phyloP scores from a whole-genome alignment of 2,797 vertebrate species.

The Nyctalus aviator region DNA sequence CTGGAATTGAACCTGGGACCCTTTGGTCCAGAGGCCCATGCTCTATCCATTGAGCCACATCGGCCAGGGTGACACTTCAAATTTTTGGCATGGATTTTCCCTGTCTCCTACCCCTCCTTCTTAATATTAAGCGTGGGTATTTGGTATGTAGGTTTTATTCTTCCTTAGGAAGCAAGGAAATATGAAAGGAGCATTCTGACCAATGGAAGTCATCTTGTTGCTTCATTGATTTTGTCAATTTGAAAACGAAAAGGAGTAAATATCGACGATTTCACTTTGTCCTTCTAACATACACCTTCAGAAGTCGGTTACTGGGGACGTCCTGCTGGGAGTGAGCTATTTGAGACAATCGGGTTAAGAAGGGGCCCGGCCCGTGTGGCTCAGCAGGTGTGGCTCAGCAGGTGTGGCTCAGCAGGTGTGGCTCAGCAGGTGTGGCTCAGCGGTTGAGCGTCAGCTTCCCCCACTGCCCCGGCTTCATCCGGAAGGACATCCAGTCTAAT shows the following conservation, averaged over 20 bases:
- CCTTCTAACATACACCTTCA: background rate
- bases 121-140: background rate
- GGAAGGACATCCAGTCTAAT: no score
- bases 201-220: slow-evolving; percentile 4
- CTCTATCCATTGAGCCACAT: no score
- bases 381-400: no score
- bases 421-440: no score
- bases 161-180: slow-evolving; percentile 23
- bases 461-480: no score
- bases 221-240: slow-evolving; percentile 30
- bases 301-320: background rate
- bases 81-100: background rate
- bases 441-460: no score
- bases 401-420: no score
- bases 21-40: no score
- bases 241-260: slow-evolving; percentile 50
- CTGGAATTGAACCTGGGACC: no score
- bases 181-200: slow-evolving; percentile 24
- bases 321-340: background rate
- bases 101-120: background rate
- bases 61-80: background rate
- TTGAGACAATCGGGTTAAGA: background rate
- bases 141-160: slow-evolving; percentile 22
- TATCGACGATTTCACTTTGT: background rate
- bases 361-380: background rate